Conservation (phyloP, 1,140 invertebrate genomes). For the Macrosteles quadrilineatus region DNA sequence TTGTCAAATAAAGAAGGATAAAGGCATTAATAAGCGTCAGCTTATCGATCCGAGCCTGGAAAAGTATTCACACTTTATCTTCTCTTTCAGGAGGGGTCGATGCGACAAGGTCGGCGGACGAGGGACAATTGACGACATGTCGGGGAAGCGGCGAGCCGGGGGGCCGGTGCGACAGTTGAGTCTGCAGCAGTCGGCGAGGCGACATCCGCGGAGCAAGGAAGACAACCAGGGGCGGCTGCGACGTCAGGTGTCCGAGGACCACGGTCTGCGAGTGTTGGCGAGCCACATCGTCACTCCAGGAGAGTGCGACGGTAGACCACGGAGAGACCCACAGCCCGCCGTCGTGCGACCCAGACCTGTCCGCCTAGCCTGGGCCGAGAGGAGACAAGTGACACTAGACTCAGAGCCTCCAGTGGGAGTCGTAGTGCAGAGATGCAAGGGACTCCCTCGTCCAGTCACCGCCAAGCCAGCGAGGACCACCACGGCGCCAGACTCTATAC, state of each 20-base stretch:
- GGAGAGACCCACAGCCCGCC: not conserved
- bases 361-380: slow-evolving; percentile 16
- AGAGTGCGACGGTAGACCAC: not conserved
- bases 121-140: not conserved
- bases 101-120: too few species aligned
- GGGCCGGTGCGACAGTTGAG: slow-evolving; percentile 22
- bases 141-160: slow-evolving; percentile 13
- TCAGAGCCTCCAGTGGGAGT: slow-evolving; percentile 31
- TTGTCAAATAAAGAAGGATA: too few species aligned
- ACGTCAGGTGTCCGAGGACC: not conserved
- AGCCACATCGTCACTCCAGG: slow-evolving; percentile 7
- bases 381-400: not conserved
- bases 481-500: slow-evolving; percentile 49
- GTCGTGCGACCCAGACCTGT: slow-evolving; percentile 14
- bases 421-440: slow-evolving; percentile 46
- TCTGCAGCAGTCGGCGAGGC: slow-evolving; percentile 14
- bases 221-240: not conserved
- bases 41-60: too few species aligned
- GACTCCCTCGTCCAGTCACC: slow-evolving; percentile 41
- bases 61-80: too few species aligned
- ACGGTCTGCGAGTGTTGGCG: slow-evolving; percentile 1
- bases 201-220: slow-evolving; percentile 5
- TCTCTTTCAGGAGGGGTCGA: too few species aligned
- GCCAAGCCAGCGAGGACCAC: slow-evolving; percentile 37
- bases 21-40: too few species aligned